phyloP scores from a whole-genome alignment of 2,888 invertebrate genomes.

The Brachycybe producta region DNA sequence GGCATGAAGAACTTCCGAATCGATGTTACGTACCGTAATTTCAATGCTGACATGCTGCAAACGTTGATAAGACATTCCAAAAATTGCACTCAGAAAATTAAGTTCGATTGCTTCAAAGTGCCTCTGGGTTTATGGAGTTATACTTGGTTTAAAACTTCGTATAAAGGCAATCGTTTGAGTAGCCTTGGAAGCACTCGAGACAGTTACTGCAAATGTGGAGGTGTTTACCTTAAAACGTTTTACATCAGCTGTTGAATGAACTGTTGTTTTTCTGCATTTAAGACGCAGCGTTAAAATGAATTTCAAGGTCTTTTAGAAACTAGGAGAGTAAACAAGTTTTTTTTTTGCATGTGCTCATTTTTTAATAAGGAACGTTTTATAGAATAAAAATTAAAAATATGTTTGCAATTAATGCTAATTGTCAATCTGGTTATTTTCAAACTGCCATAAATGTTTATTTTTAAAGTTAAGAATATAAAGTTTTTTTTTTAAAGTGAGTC shows the following conservation, averaged over 20 bases:
- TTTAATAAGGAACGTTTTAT: too few species aligned
- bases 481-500: too few species aligned
- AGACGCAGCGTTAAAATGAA: too few species aligned
- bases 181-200: slow-evolving; percentile 45
- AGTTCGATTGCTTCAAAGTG: slow-evolving; percentile 79
- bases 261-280: neutral
- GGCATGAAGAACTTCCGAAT: slow-evolving; percentile 69
- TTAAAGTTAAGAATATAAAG: too few species aligned
- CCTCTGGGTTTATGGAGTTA: slow-evolving; percentile 47
- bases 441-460: too few species aligned
- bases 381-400: too few species aligned
- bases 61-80: slow-evolving; percentile 77
- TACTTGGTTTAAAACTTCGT: slow-evolving; percentile 25
- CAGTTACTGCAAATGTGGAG: slow-evolving; percentile 17
- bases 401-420: too few species aligned
- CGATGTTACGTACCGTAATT: slow-evolving; percentile 74
- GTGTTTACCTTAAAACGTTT: slow-evolving; percentile 2
- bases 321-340: too few species aligned
- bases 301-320: too few species aligned
- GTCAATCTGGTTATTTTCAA: too few species aligned
- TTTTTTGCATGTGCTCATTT: too few species aligned
- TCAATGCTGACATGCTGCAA: slow-evolving; percentile 79
- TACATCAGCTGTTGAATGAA: neutral
- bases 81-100: slow-evolving; percentile 76
- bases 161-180: slow-evolving; percentile 19